These are phyloP conservation scores for Petrocephalus schoutedeni DNA, from an alignment of 2,797 vertebrate species.

Conservation along the genomic window DNA sequence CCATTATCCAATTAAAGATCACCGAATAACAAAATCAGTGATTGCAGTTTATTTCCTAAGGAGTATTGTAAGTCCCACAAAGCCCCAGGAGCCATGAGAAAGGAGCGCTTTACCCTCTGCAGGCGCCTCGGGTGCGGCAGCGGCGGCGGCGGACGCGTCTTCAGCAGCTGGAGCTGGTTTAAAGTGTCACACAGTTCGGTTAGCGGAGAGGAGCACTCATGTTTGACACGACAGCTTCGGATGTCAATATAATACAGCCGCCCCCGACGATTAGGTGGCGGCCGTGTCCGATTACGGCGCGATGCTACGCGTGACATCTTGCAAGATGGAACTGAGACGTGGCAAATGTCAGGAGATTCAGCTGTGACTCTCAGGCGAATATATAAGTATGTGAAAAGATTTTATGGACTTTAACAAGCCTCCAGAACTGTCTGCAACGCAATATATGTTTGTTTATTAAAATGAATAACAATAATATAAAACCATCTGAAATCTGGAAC, in stretches of 20 bases:
- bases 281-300: neutral
- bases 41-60: neutral
- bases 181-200: neutral
- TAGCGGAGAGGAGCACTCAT: neutral
- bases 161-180: conserved; percentile 21
- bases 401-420: neutral
- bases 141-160: conserved; percentile 23
- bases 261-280: neutral
- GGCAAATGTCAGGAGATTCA: neutral
- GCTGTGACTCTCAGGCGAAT: neutral
- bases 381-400: neutral
- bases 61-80: neutral
- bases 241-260: neutral
- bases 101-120: conserved; percentile 43
- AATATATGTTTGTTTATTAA: neutral
- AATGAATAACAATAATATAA: neutral
- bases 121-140: conserved; percentile 30
- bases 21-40: neutral
- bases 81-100: neutral
- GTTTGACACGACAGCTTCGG: neutral
- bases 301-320: neutral
- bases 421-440: neutral
- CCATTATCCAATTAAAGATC: neutral
- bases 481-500: neutral
- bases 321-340: neutral